Evolutionary conservation across 2,113 vertebrate genomes (phyloP), one percentile per base, ranked within the genome.

Genomic region (Acanthisitta chloris): DNA sequence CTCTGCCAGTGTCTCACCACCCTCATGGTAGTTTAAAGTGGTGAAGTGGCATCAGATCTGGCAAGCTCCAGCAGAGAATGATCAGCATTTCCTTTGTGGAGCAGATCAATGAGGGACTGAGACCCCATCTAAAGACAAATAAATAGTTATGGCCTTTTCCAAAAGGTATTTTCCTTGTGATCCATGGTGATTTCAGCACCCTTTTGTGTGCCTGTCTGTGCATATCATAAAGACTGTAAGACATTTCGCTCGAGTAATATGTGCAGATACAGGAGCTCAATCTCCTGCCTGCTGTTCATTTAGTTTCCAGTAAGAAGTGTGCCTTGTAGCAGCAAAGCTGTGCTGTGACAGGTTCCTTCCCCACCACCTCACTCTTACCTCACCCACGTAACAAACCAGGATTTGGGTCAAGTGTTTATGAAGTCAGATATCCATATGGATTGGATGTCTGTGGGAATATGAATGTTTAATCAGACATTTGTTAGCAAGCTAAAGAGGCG

Each of bases 391-490:
- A 42, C 1, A 26, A 62, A 73, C 29, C 14, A 54, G 74, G 66
- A 70, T 91, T 77, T 88, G 70, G 78, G 81, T 91, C 74, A 91
- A 87, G 84, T 46, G 70, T 28, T 79, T 43, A 9, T 61, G 84
- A 64, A 92, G 42, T 76, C 74, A 38, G 40, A 57, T 66, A 70
- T 94, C 73, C 89, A 46, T 94, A 80, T 79, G 87, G 85, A 80
- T 51, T 59, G 79, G 57, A 14, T 73, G 79, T 73, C 74, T 70
- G 38, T 66, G 38, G 62, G 58, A 93, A 51, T 38, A 81, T 46
- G 74, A 85, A 92, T 85, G 89, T 94, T 94, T 93, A 90, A 85
- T 88, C 46, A 82, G 85, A 88, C 67, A 88, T 94, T 95, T 93
- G 90, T 93, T 83, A 96, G 94, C 81, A 54, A 93, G 81, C 71